Percentiles rank a stretch among this genome's conserved stretches.
Evolutionary conservation across 2,797 vertebrate genomes (phyloP).

Genomic region (Clarias fuscus): DNA sequence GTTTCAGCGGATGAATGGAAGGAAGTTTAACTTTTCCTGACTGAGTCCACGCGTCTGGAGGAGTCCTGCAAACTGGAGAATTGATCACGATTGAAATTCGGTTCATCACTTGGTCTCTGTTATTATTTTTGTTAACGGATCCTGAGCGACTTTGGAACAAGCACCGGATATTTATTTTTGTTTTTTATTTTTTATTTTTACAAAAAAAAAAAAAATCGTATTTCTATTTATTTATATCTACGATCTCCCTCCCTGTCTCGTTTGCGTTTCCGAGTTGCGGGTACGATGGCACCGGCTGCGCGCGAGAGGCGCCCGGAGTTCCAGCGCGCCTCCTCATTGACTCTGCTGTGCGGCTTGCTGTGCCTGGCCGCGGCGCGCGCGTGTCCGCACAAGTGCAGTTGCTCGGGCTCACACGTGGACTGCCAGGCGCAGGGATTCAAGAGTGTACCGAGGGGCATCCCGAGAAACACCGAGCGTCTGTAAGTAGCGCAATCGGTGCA

Average conservation of each 20-base stretch:
- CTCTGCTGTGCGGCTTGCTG: slow-evolving; percentile 64
- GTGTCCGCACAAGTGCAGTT: slow-evolving; percentile 96
- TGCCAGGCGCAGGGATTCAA: slow-evolving; percentile 92
- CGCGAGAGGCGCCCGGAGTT: slow-evolving; percentile 61
- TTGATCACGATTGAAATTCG: not conserved
- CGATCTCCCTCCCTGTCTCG: not conserved
- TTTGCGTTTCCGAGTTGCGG: slow-evolving; percentile 45
- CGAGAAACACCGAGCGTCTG: slow-evolving; percentile 93
- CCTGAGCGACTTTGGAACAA: not conserved
- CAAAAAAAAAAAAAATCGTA: not conserved
- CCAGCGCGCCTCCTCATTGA: slow-evolving; percentile 60
- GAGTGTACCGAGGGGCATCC: slow-evolving; percentile 88
- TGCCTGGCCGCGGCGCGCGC: slow-evolving; percentile 70
- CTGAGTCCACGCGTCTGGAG: slow-evolving; percentile 25
- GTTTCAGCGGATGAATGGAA: slow-evolving; percentile 32
- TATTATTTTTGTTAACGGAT: not conserved
- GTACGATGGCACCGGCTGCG: slow-evolving; percentile 66
- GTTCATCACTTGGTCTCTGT: not conserved
- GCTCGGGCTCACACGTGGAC: slow-evolving; percentile 94
- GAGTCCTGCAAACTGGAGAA: slow-evolving; percentile 41
- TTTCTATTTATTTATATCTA: not conserved
- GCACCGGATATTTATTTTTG: slow-evolving; percentile 14
- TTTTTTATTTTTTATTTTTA: too few species aligned
- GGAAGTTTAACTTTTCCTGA: slow-evolving; percentile 55
- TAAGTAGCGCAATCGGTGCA: slow-evolving; percentile 75